Percentiles rank a stretch among this genome's conserved stretches.
Evolutionary conservation across 2,888 invertebrate genomes (phyloP).

Genomic region (Tuta absoluta): DNA sequence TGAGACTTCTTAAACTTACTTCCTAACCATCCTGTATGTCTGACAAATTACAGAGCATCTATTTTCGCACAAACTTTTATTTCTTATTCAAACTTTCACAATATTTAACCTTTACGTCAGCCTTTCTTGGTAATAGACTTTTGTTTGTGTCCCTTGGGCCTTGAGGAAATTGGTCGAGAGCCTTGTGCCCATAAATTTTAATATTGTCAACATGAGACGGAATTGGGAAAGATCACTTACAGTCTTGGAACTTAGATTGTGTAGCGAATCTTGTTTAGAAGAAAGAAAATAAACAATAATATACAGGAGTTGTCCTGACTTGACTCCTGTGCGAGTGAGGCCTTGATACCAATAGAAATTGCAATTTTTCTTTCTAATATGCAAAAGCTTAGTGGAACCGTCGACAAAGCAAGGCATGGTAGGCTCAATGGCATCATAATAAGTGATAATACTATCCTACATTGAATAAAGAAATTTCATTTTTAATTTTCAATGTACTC

Average conservation of each 20-base stretch:
- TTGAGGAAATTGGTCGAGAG: slow-evolving; percentile 40
- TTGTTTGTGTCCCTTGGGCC: slow-evolving; percentile 47
- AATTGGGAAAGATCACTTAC: slow-evolving; percentile 5
- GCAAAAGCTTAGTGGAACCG: no score
- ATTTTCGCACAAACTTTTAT: slow-evolving; percentile 44
- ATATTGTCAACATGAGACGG: slow-evolving; percentile 25
- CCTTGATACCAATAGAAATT: no score
- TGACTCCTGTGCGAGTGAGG: no score
- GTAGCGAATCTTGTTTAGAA: slow-evolving; percentile 3
- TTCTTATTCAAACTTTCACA: slow-evolving; percentile 58
- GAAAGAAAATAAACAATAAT: background rate
- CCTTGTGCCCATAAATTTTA: slow-evolving; percentile 28
- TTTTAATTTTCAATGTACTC: no score
- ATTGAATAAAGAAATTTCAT: no score
- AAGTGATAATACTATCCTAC: no score
- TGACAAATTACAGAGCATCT: slow-evolving; percentile 51
- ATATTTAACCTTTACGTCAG: slow-evolving; percentile 61
- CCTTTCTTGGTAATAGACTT: slow-evolving; percentile 50
- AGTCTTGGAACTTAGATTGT: slow-evolving; percentile 4
- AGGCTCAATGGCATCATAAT: no score
- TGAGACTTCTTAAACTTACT: background rate
- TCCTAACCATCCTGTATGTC: slow-evolving; percentile 35
- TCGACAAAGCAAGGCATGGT: no score
- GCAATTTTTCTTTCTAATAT: no score
- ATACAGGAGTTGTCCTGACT: no score